Base-by-base conservation (phyloP, 2,888 invertebrate genomes). In the Acrobasis repandana region DNA sequence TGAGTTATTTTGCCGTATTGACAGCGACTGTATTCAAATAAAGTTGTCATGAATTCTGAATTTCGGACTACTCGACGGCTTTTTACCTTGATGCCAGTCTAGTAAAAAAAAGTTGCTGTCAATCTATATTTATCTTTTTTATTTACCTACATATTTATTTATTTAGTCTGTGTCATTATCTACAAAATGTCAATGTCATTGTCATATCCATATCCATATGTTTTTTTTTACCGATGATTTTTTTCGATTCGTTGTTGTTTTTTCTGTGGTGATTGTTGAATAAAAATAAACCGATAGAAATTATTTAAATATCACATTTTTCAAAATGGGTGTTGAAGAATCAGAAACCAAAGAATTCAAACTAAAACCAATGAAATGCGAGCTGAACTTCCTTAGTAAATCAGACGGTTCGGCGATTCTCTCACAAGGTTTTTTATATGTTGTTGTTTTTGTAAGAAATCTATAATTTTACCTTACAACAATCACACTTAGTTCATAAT, bases 361-460 rank as follows among this genome's bases (percentile, higher is more conserved):
- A 70, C 67, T 91, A 0, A 84, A 83, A 64, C 87, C 90, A 46
- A 93, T 96, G 85, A 93, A 94, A 72, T 96, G 96, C 71, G 95
- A 96, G 85, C 82, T 97, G 33, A 95, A 95, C 82, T 93, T 94
- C 58, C 85, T 97, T 16, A 95, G 94, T 60, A 93, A 95, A 78
- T 94, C 96, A 0, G 96, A 97, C 88, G 96, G 96, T 14, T 97
- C 97, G 0, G 95, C 95, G 14, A 93, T 96, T 76, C 92, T 96
- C 74, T 94, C 95, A 65, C 96, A 96, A 94, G 96, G 97, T 96
- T 90, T 18, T 9, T 16, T 11, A 11, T 8, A 11, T 9, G 8
- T 20, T 28, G 6, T 14, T 50, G 3, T 43, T n/a, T 43, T 43
- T n/a, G 43, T 43, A 14, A 28, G 4, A 28, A 28, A 28, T 28